Base-by-base conservation (phyloP, 1,140 invertebrate species). In the Panonychus citri region DNA sequence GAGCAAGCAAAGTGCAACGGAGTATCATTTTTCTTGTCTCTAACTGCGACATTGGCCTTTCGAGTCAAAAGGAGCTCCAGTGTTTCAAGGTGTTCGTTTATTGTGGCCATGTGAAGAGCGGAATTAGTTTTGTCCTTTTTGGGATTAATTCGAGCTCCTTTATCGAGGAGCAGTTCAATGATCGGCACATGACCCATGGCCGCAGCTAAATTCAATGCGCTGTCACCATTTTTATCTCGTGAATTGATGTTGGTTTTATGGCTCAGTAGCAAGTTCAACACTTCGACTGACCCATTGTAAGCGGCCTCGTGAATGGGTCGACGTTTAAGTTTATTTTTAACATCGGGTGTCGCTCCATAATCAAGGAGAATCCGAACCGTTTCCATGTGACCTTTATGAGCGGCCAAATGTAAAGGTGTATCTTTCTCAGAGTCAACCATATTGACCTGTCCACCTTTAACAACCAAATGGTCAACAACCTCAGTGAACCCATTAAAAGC, bases 401-500 rank as follows among this genome's bases (percentile, higher is more conserved):
- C 83, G 0, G 89, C 85, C 70, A 56, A 76, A 67, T 94, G 89
- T 3, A 94, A 80, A 0, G 89, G 85, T 1, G 88, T 91, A 69
- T 91, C 83, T n/a, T 90, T 90, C 69, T 94, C 88, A 68, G 17
- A 46, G 19, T 46, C 43, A 21, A 21, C n/a, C 8, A 24, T n/a
- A 46, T 46, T 24, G 21, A 19, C 19, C 19, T 46, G n/a, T 1
- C 15, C 43, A n/a, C 43, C 43, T 46, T 19, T 46, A 2, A 46
- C 21, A 21, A 46, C 7, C 2, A 46, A 24, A 46, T 19, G 21
- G 7, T 21, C n/a, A n/a, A 46, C 21, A 19, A 46, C 21, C 2
- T 46, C 43, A 46, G n/a, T 8, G 8, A 46, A 46, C 10, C 43
- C 43, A 46, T 46, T 19, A 19, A 46, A 46, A 19, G 43, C 13